Percentiles rank a stretch among this genome's conserved stretches.
phyloP scores from a whole-genome alignment of 92 coral and sea anemone species.

The Micromussa lordhowensis region DNA sequence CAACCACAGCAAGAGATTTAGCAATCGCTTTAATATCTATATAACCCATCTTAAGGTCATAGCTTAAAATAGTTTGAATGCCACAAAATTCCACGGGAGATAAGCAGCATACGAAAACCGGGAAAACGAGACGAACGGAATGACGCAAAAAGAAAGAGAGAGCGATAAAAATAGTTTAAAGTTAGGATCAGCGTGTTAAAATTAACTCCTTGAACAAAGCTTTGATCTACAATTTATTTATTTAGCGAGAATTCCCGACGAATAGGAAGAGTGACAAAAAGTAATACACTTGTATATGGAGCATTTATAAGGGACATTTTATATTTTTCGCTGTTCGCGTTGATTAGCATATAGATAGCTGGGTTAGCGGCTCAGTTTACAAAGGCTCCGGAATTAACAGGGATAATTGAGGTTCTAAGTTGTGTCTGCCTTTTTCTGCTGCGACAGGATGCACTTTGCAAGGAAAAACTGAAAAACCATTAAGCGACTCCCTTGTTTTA shows the following conservation, averaged over 20 bases:
- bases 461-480: constrained; percentile 14
- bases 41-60: background rate
- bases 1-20: background rate
- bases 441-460: constrained; percentile 34
- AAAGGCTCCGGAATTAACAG: constrained; percentile 13
- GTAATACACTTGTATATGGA: background rate
- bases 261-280: background rate
- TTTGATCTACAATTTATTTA: background rate
- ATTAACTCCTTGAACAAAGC: background rate
- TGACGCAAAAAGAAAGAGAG: background rate
- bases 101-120: background rate
- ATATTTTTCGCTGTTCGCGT: background rate
- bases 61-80: constrained; percentile 28
- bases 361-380: constrained; percentile 6
- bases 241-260: background rate
- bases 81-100: background rate
- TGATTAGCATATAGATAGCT: constrained; percentile 50
- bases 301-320: constrained; percentile 9
- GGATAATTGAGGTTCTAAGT: constrained; percentile 3
- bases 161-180: background rate
- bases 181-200: background rate
- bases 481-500: background rate
- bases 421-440: constrained; percentile 4
- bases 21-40: constrained; percentile 20
- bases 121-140: background rate